Evolutionary conservation across 1,140 invertebrate genomes (phyloP).

Genomic region (Andricus grossulariae): DNA sequence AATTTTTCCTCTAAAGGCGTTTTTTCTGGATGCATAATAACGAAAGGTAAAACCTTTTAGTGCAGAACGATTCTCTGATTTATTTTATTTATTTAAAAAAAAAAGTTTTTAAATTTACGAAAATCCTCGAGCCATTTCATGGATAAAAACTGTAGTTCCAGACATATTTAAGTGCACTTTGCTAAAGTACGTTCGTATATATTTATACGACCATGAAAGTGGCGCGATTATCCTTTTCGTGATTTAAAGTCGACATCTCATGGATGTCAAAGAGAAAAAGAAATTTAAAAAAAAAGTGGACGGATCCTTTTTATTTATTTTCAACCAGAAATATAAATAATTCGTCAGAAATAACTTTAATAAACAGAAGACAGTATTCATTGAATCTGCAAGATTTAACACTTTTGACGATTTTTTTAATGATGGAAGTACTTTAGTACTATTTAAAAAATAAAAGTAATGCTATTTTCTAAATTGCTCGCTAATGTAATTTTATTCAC

Average conservation of each 20-base stretch:
- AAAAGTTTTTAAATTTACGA: neutral
- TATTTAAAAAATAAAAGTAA: no score
- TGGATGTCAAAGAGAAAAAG: neutral
- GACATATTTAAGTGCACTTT: neutral
- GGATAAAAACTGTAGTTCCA: neutral
- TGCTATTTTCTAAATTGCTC: no score
- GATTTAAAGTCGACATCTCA: constrained; percentile 2
- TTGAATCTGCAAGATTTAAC: no score
- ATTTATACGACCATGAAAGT: constrained; percentile 2
- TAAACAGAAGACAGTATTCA: no score
- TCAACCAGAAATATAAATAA: no score
- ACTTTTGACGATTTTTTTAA: no score
- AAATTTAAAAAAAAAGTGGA: neutral
- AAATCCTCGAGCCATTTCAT: neutral
- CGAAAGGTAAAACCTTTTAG: neutral
- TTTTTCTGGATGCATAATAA: no score
- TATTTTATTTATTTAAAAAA: neutral
- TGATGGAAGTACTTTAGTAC: no score
- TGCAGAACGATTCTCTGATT: neutral
- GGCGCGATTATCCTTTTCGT: neutral
- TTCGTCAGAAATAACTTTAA: no score
- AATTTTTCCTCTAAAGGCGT: no score
- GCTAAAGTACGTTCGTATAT: neutral
- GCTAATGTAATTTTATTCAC: no score
- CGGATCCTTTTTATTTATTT: no score